Evolutionary conservation across 2,797 vertebrate genomes (phyloP).

Genomic region (Bradypodion ventrale): DNA sequence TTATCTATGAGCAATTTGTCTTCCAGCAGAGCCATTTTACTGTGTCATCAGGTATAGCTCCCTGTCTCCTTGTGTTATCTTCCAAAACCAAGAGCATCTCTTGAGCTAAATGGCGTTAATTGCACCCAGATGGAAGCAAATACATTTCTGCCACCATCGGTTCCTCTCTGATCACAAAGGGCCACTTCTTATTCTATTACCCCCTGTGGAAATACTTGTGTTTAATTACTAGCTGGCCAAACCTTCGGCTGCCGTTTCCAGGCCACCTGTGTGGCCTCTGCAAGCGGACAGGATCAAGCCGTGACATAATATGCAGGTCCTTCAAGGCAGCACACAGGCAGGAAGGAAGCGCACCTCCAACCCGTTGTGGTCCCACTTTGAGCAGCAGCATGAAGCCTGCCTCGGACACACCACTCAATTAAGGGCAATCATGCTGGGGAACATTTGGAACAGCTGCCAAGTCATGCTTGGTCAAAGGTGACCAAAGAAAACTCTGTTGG

Average conservation of each 20-base stretch:
- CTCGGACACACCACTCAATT: fast-evolving
- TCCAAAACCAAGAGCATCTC: conserved; percentile 41
- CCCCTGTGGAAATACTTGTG: conserved; percentile 58
- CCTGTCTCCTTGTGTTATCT: not conserved
- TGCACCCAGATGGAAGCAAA: conserved; percentile 57
- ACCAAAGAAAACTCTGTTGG: no score
- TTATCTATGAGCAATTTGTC: not conserved
- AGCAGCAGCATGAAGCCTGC: not conserved
- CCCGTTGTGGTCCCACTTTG: fast-evolving
- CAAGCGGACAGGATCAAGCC: conserved; percentile 37
- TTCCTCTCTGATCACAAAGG: conserved; percentile 49
- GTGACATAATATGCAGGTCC: conserved; percentile 37
- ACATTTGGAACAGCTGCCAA: not conserved
- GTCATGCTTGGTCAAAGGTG: not conserved
- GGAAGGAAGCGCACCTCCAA: fast-evolving
- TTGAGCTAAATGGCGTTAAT: conserved; percentile 58
- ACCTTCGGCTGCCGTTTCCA: conserved; percentile 46
- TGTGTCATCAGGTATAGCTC: not conserved
- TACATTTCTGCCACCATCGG: conserved; percentile 40
- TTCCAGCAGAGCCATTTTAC: not conserved
- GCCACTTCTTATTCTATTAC: conserved; percentile 70
- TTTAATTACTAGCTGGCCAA: conserved; percentile 59
- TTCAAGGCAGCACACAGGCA: not conserved
- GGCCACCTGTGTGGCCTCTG: conserved; percentile 55
- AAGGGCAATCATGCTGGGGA: not conserved